A percentile compares a stretch with the other conserved stretches of the same genome.
These are phyloP conservation scores for Mylabris sibirica DNA, from an alignment of 2,888 invertebrate genomes.

Conservation along the genomic window DNA sequence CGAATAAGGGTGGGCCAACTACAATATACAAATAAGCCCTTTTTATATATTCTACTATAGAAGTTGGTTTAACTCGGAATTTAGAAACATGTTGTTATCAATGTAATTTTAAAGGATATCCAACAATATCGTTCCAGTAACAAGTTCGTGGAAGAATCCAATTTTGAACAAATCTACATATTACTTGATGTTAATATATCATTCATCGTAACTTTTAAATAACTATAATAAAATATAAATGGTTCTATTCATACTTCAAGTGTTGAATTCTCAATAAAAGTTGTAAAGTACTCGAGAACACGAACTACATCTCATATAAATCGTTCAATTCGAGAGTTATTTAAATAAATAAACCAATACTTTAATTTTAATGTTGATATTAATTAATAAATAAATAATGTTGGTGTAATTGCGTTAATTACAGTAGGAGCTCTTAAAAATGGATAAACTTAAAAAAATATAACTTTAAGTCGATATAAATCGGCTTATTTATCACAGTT, in stretches of 20 bases:
- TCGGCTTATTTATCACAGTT: slow-evolving; percentile 26
- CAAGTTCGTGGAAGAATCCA: slow-evolving; percentile 37
- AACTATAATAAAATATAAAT: slow-evolving; percentile 33
- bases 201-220: slow-evolving; percentile 29
- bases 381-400: not conserved
- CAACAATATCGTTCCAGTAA: slow-evolving; percentile 54
- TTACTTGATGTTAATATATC: slow-evolving; percentile 33
- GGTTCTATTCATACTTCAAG: slow-evolving; percentile 30
- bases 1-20: slow-evolving; percentile 31
- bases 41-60: slow-evolving; percentile 38
- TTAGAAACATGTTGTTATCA: slow-evolving; percentile 57
- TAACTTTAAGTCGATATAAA: no score
- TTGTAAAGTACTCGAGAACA: slow-evolving; percentile 30
- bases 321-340: slow-evolving; percentile 19
- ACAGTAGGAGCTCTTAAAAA: not conserved
- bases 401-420: not conserved
- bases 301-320: slow-evolving; percentile 27
- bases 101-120: slow-evolving; percentile 55
- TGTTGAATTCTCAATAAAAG: slow-evolving; percentile 33
- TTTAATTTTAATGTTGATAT: not conserved
- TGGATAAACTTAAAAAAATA: not conserved
- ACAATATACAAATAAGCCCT: slow-evolving; percentile 43
- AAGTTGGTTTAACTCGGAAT: slow-evolving; percentile 56
- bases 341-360: slow-evolving; percentile 16
- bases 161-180: not conserved